Percentiles rank a stretch among this genome's conserved stretches.
Evolutionary conservation across 1,140 invertebrate species (phyloP).

Genomic region (Lepidurus apus): DNA sequence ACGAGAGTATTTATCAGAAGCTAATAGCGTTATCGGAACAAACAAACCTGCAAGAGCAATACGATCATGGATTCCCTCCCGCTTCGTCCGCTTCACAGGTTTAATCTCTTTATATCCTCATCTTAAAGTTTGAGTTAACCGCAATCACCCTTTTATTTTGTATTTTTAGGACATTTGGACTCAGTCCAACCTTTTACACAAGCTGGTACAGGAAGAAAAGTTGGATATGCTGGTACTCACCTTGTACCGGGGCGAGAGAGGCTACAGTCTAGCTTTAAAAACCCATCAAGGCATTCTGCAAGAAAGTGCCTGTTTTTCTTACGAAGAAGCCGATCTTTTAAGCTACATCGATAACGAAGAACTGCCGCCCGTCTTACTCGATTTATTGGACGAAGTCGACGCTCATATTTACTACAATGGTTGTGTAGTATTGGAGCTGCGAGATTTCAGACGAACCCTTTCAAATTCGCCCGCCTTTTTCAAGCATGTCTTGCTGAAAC

Average conservation of each 20-base stretch:
- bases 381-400: constrained; percentile 71
- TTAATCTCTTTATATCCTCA: background rate
- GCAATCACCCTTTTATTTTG: constrained; percentile 7
- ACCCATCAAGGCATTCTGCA: constrained; percentile 43
- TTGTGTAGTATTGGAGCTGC: constrained; percentile 83
- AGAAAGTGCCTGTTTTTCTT: constrained; percentile 50
- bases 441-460: constrained; percentile 53
- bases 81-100: background rate
- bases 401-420: constrained; percentile 82
- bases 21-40: background rate
- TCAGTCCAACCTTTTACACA: constrained; percentile 73
- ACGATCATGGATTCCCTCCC: background rate
- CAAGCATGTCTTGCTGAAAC: constrained; percentile 74
- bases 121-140: background rate
- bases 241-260: constrained; percentile 83
- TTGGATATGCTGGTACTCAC: constrained; percentile 84
- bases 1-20: constrained; percentile 10
- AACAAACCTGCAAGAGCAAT: background rate
- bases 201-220: constrained; percentile 73
- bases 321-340: constrained; percentile 52
- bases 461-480: constrained; percentile 42
- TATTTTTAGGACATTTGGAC: constrained; percentile 53
- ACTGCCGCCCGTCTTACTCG: constrained; percentile 75
- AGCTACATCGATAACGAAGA: constrained; percentile 77
- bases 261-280: constrained; percentile 65